Percentiles rank a stretch among this genome's conserved stretches.
These are phyloP conservation scores for Sweltsa coloradensis DNA, from an alignment of 1,140 invertebrate genomes.

Conservation along the genomic window DNA sequence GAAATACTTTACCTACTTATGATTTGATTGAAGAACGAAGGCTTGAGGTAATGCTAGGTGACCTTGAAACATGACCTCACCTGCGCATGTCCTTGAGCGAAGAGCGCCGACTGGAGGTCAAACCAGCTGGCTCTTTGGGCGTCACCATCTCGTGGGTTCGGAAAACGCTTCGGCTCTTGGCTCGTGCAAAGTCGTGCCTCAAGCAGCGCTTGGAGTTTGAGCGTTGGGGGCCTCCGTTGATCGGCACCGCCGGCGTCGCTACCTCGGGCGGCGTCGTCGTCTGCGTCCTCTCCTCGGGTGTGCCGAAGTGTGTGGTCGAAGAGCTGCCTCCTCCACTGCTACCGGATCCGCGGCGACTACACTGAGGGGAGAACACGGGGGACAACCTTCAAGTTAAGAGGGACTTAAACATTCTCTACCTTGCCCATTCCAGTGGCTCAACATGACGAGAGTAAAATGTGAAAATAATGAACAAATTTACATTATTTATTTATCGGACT, in stretches of 20 bases:
- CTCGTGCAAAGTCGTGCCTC: conserved; percentile 35
- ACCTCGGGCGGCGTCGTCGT: background rate
- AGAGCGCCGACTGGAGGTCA: conserved; percentile 25
- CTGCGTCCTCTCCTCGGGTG: too few species aligned
- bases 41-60: too few species aligned
- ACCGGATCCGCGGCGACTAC: background rate
- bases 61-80: too few species aligned
- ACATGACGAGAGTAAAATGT: too few species aligned
- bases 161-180: conserved; percentile 35
- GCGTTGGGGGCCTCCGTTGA: conserved; percentile 20
- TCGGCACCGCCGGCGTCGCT: background rate
- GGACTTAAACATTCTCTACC: too few species aligned
- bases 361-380: conserved; percentile 21
- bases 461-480: too few species aligned
- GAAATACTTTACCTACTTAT: too few species aligned
- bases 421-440: too few species aligned
- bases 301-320: background rate
- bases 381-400: too few species aligned
- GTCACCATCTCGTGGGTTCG: conserved; percentile 27
- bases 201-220: conserved; percentile 36
- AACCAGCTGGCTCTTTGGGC: conserved; percentile 18
- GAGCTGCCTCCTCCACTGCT: background rate
- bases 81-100: conserved; percentile 33
- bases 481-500: too few species aligned
- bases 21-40: too few species aligned